Conservation (phyloP, 2,113 vertebrate genomes). For the Peucedramus taeniatus region DNA sequence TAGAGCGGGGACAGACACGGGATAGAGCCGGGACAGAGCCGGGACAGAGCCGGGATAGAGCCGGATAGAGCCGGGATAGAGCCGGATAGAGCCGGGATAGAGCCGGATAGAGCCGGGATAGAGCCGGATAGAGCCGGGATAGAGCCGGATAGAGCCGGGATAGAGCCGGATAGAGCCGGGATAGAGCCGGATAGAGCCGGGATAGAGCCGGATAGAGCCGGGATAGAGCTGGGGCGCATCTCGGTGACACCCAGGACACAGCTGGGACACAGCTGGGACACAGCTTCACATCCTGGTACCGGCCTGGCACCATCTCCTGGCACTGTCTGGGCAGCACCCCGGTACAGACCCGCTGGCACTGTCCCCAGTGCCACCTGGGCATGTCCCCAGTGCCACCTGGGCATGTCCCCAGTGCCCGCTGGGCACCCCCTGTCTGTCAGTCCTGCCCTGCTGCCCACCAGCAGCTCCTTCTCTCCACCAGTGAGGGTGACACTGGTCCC, state of each 20-base stretch:
- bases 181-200: rapidly evolving
- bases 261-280: not conserved
- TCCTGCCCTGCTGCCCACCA: rapidly evolving
- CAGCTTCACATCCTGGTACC: too few species aligned
- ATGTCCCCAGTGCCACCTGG: too few species aligned
- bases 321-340: not conserved
- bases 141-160: not conserved
- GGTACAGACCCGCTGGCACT: not conserved
- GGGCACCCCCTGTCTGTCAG: rapidly evolving
- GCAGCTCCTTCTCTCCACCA: not conserved
- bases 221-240: rapidly evolving
- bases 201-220: rapidly evolving
- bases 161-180: rapidly evolving
- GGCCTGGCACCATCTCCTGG: not conserved
- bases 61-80: rapidly evolving
- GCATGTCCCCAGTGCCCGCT: not conserved
- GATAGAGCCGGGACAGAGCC: rapidly evolving
- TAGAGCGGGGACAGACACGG: rapidly evolving
- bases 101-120: not conserved
- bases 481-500: rapidly evolving
- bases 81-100: rapidly evolving
- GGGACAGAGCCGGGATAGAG: rapidly evolving
- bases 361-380: too few species aligned
- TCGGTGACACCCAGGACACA: too few species aligned
- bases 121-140: not conserved